Percentiles rank a stretch among this genome's conserved stretches.
Conservation (phyloP, 30 jellyfish, hydroid and myxozoan genomes). For the Haliclystus octoradiatus region DNA sequence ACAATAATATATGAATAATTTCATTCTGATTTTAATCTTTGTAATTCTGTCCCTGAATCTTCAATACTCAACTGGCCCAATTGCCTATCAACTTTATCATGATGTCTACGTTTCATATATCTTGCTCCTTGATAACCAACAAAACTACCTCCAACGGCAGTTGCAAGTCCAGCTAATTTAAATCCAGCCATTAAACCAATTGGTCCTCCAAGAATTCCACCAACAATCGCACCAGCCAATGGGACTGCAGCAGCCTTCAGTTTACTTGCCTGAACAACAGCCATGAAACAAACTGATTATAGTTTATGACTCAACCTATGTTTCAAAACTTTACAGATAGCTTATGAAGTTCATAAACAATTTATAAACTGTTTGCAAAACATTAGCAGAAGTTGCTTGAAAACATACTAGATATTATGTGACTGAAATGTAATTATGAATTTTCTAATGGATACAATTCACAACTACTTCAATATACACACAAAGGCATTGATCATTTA, state of each 20-base stretch:
- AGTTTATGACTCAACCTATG: too few species aligned
- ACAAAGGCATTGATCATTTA: too few species aligned
- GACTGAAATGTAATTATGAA: too few species aligned
- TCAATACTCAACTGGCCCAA: constrained; percentile 46
- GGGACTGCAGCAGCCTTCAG: constrained; percentile 87
- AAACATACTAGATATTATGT: too few species aligned
- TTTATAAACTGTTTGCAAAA: too few species aligned
- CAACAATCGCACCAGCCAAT: constrained; percentile 92
- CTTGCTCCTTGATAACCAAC: constrained; percentile 90
- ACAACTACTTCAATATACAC: too few species aligned
- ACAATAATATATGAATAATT: too few species aligned
- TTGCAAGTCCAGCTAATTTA: constrained; percentile 96
- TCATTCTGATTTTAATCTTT: not conserved
- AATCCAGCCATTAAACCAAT: constrained; percentile 96
- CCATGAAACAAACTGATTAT: too few species aligned
- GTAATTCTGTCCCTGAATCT: not conserved
- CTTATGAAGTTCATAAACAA: too few species aligned
- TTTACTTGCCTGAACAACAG: constrained; percentile 88
- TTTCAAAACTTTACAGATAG: too few species aligned
- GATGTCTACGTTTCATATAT: constrained; percentile 51
- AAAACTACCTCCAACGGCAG: constrained; percentile 97
- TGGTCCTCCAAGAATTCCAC: constrained; percentile 96
- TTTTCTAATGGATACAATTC: too few species aligned
- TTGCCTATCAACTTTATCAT: constrained; percentile 54
- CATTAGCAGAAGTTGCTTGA: too few species aligned